Conservation (phyloP, 2,113 vertebrate species). For the Tympanuchus pallidicinctus region DNA sequence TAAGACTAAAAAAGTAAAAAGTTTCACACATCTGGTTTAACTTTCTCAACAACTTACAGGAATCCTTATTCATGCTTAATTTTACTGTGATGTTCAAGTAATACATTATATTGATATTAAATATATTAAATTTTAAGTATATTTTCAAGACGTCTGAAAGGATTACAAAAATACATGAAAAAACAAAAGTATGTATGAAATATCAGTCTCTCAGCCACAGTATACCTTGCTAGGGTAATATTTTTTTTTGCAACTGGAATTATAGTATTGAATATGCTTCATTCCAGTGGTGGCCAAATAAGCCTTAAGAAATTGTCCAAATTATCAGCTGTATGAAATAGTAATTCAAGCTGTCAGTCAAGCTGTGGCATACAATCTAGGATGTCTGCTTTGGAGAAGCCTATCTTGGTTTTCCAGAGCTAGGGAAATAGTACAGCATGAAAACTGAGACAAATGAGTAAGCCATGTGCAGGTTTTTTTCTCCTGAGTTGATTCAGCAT, state of each 20-base stretch:
- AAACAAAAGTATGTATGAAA: background rate
- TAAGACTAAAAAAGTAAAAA: background rate
- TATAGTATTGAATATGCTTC: background rate
- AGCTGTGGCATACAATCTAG: background rate
- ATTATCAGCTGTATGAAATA: background rate
- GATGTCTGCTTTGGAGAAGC: background rate
- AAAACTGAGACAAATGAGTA: constrained; percentile 2
- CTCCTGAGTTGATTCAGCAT: background rate
- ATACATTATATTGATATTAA: background rate
- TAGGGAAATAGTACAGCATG: background rate
- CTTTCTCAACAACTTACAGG: background rate
- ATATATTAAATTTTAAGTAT: background rate
- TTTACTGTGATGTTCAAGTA: background rate
- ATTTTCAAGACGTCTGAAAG: background rate
- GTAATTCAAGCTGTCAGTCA: background rate
- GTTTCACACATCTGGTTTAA: background rate
- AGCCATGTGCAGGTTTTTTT: background rate
- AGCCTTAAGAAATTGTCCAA: background rate
- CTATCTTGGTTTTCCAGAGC: background rate
- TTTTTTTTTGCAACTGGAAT: background rate
- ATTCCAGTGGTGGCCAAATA: background rate
- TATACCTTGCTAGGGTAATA: background rate
- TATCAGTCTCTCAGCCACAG: background rate
- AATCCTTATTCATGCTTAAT: background rate
- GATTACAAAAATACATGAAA: background rate